These are phyloP conservation scores for Diabrotica undecimpunctata DNA, from an alignment of 1,140 invertebrate genomes.

Conservation along the genomic window DNA sequence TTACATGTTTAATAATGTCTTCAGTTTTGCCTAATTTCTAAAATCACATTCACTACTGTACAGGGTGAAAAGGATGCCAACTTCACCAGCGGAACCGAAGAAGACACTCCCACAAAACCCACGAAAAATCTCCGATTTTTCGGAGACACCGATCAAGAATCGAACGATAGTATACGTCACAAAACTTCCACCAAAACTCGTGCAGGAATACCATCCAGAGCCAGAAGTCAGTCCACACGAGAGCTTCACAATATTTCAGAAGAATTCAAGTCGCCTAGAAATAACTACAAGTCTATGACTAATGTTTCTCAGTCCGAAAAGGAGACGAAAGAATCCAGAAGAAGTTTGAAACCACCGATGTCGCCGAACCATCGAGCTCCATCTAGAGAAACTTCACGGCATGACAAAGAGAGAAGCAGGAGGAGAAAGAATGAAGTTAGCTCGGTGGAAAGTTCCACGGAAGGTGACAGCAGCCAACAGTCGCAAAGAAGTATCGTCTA, in stretches of 20 bases:
- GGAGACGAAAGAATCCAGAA: slow-evolving; percentile 22
- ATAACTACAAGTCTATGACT: slow-evolving; percentile 38
- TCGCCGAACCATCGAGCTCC: slow-evolving; percentile 33
- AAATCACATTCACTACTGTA: slow-evolving; percentile 5
- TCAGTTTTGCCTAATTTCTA: too few relatives aligned
- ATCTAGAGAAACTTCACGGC: slow-evolving; percentile 17
- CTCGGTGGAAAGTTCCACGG: slow-evolving; percentile 64
- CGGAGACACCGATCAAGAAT: slow-evolving; percentile 74
- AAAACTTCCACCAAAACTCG: slow-evolving; percentile 41
- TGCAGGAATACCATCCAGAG: slow-evolving; percentile 21
- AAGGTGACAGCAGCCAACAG: slow-evolving; percentile 74
- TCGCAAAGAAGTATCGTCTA: slow-evolving; percentile 77
- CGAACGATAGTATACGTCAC: slow-evolving; percentile 52
- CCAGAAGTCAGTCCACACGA: slow-evolving; percentile 41
- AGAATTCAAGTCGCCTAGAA: slow-evolving; percentile 50
- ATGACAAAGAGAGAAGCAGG: slow-evolving; percentile 31
- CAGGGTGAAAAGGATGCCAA: slow-evolving; percentile 39
- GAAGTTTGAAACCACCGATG: slow-evolving; percentile 39
- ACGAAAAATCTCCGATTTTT: slow-evolving; percentile 74
- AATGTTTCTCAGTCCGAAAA: slow-evolving; percentile 40
- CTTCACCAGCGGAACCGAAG: slow-evolving; percentile 47
- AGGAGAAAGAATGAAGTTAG: slow-evolving; percentile 42
- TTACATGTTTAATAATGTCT: too few relatives aligned
- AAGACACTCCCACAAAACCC: slow-evolving; percentile 46
- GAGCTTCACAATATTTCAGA: slow-evolving; percentile 58